Percentiles rank a stretch among this genome's conserved stretches.
phyloP scores from a whole-genome alignment of 2,888 invertebrate species.

The Plusia festucae region DNA sequence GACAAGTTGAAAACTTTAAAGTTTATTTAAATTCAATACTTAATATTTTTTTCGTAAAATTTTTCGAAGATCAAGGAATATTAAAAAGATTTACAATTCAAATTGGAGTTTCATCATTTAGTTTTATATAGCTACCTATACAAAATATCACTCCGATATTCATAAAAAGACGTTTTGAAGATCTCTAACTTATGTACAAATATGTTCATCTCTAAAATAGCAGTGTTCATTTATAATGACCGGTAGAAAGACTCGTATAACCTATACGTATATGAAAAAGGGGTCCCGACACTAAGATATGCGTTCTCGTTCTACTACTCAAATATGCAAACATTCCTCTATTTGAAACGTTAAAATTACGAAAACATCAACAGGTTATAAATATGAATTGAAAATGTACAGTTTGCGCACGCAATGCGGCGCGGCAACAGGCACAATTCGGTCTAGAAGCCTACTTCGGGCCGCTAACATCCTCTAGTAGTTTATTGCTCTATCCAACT shows the following conservation, averaged over 20 bases:
- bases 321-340: constrained; percentile 56
- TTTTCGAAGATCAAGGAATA: constrained; percentile 70
- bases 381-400: constrained; percentile 63
- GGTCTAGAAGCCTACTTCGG: constrained; percentile 72
- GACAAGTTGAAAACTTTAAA: constrained; percentile 67
- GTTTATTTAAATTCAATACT: constrained; percentile 48
- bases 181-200: constrained; percentile 81
- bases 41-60: constrained; percentile 60
- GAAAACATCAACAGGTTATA: constrained; percentile 68
- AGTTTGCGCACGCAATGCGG: constrained; percentile 49
- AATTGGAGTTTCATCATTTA: constrained; percentile 66
- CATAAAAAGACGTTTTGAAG: constrained; percentile 74
- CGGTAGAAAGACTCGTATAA: constrained; percentile 64
- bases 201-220: constrained; percentile 76
- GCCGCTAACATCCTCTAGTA: constrained; percentile 65
- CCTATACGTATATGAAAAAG: constrained; percentile 64
- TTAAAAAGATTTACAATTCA: constrained; percentile 71
- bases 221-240: constrained; percentile 70
- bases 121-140: constrained; percentile 78
- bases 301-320: constrained; percentile 65
- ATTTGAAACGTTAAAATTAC: constrained; percentile 60
- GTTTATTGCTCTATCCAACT: constrained; percentile 79
- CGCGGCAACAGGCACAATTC: constrained; percentile 74
- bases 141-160: constrained; percentile 87
- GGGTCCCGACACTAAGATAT: constrained; percentile 70